Percentiles rank a stretch among this genome's conserved stretches.
Evolutionary conservation across 1,140 invertebrate species (phyloP).

Genomic region (Drosophila nebulosa): DNA sequence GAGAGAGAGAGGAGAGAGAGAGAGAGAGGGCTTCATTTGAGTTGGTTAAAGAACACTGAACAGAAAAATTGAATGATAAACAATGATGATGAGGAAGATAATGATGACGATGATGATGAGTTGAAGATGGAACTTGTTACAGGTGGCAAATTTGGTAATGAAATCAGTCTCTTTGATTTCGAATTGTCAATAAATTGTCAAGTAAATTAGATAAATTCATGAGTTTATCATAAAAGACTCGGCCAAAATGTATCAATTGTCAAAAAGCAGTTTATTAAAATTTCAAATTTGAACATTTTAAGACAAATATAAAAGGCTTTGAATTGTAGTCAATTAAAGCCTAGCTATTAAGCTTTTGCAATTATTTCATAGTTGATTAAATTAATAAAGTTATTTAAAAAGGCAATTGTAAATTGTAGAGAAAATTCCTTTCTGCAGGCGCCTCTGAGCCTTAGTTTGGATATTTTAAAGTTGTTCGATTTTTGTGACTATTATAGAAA

Average conservation of each 20-base stretch:
- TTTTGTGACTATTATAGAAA: too few relatives aligned
- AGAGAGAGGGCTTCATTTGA: slow-evolving; percentile 51
- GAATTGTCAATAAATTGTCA: not conserved
- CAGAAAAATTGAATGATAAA: not conserved
- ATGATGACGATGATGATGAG: not conserved
- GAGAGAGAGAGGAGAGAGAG: too few relatives aligned
- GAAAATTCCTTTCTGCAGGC: too few relatives aligned
- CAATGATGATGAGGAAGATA: not conserved
- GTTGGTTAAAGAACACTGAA: not conserved
- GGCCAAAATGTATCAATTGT: not conserved
- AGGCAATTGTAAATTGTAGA: too few relatives aligned
- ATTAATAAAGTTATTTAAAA: too few relatives aligned
- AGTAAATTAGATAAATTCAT: not conserved
- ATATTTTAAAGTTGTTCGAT: too few relatives aligned
- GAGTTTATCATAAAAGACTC: not conserved
- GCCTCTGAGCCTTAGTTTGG: too few relatives aligned
- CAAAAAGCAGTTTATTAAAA: not conserved
- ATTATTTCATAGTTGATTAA: too few relatives aligned
- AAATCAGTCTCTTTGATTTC: not conserved
- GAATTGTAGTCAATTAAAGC: too few relatives aligned
- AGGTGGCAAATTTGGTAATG: not conserved
- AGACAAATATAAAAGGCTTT: too few relatives aligned
- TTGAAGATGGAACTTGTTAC: not conserved
- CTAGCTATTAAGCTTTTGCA: too few relatives aligned
- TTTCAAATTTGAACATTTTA: too few relatives aligned